Evolutionary conservation across 1,140 invertebrate species (phyloP).

Genomic region (Eueides isabella): DNA sequence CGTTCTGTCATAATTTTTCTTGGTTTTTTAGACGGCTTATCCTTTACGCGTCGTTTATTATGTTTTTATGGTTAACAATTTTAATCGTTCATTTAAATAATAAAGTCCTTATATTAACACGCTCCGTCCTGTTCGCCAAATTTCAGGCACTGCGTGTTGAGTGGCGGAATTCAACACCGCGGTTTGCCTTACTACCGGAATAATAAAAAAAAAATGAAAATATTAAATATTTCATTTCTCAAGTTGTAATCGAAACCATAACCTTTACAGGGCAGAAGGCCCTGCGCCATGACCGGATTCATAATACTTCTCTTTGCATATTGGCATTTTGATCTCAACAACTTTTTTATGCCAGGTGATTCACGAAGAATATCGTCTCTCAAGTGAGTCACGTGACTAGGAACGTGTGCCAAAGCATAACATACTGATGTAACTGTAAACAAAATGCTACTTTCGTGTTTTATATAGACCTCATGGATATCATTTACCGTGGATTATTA

Average conservation of each 20-base stretch:
- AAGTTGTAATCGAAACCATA: not conserved
- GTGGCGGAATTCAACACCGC: too few species aligned
- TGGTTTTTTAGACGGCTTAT: not conserved
- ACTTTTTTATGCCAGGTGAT: conserved; percentile 11
- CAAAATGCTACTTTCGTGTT: conserved; percentile 1
- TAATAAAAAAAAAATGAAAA: not conserved
- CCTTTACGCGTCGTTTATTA: not conserved
- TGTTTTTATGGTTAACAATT: not conserved
- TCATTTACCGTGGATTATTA: not conserved
- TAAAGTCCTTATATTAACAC: too few species aligned
- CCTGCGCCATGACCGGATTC: too few species aligned
- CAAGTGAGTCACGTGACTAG: conserved; percentile 34
- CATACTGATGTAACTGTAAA: conserved; percentile 20
- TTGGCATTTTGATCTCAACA: not conserved
- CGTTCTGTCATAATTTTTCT: not conserved
- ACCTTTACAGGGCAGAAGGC: too few species aligned
- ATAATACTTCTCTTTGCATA: not conserved
- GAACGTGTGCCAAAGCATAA: conserved; percentile 44
- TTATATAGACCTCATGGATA: not conserved
- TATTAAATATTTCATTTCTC: not conserved
- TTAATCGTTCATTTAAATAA: not conserved
- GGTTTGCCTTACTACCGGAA: too few species aligned
- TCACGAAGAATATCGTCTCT: conserved; percentile 17
- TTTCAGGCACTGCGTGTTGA: too few species aligned
- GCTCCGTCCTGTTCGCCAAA: too few species aligned